Conservation (phyloP, 2,113 vertebrate genomes). For the Rhadina sibilatrix region DNA sequence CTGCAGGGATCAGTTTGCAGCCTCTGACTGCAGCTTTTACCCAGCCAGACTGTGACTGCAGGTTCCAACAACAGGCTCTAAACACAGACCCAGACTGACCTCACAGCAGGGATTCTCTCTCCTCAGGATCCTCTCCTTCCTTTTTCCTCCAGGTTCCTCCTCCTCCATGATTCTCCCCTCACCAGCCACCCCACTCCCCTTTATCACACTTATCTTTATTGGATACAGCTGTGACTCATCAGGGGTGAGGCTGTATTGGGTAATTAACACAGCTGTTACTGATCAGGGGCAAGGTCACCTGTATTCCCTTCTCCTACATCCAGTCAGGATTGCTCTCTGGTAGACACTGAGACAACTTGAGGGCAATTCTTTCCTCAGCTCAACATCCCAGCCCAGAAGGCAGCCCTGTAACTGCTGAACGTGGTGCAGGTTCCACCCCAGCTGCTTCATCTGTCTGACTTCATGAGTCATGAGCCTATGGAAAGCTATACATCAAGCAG, state of each 20-base stretch:
- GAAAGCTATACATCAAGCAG: background rate
- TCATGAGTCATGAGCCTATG: background rate
- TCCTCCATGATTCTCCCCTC: background rate
- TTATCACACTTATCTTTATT: background rate
- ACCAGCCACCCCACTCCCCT: background rate
- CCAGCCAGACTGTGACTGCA: background rate
- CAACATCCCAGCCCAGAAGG: background rate
- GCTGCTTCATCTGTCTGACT: background rate
- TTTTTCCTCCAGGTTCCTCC: background rate
- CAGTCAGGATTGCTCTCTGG: background rate
- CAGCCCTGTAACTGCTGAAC: background rate
- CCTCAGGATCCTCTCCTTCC: background rate
- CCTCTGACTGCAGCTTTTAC: background rate
- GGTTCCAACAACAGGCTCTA: background rate
- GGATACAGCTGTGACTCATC: background rate
- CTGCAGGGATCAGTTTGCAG: background rate
- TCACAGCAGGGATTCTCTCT: background rate
- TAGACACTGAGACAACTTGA: fast-evolving
- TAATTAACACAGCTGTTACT: background rate
- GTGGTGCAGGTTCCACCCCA: background rate
- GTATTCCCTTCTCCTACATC: background rate
- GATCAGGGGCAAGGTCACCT: background rate
- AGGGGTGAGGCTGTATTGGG: background rate
- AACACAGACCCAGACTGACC: background rate
- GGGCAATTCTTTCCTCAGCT: background rate